Evolutionary conservation across 1,140 invertebrate genomes (phyloP).

Genomic region (Goniozus legneri): DNA sequence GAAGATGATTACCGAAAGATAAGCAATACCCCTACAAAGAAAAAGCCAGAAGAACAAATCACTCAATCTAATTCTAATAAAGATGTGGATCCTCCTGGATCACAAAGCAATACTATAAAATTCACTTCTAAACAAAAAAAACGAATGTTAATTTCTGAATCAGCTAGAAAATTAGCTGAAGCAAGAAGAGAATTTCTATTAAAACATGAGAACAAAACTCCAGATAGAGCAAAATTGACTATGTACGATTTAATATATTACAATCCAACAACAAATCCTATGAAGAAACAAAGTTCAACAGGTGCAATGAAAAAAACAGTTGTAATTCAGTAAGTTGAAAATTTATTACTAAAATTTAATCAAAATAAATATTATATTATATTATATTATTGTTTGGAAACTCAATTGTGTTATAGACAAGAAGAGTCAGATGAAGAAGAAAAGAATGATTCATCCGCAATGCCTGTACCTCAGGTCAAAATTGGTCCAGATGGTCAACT

Average conservation of each 20-base stretch:
- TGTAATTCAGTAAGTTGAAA: no score
- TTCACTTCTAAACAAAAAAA: constrained; percentile 32
- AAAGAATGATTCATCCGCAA: constrained; percentile 51
- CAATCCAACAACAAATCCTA: constrained; percentile 74
- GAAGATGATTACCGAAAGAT: constrained; percentile 46
- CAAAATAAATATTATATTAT: not conserved
- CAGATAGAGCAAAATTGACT: constrained; percentile 69
- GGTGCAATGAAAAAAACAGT: no score
- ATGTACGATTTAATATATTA: constrained; percentile 91
- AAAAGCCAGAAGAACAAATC: constrained; percentile 47
- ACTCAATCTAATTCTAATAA: constrained; percentile 47
- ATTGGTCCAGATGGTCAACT: constrained; percentile 83
- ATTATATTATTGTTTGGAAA: no score
- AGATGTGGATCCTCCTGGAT: constrained; percentile 17
- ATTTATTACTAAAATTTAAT: no score
- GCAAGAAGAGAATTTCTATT: constrained; percentile 59
- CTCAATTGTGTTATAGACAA: no score
- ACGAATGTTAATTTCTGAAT: constrained; percentile 45
- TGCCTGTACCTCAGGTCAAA: constrained; percentile 81
- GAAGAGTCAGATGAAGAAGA: constrained; percentile 40
- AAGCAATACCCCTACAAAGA: constrained; percentile 21
- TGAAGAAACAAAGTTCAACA: constrained; percentile 53
- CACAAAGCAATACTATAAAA: constrained; percentile 22
- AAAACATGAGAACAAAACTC: constrained; percentile 56
- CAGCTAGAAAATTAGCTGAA: constrained; percentile 55